Evolutionary conservation across 2,113 vertebrate genomes (phyloP).

Genomic region (Chitala chitala): DNA sequence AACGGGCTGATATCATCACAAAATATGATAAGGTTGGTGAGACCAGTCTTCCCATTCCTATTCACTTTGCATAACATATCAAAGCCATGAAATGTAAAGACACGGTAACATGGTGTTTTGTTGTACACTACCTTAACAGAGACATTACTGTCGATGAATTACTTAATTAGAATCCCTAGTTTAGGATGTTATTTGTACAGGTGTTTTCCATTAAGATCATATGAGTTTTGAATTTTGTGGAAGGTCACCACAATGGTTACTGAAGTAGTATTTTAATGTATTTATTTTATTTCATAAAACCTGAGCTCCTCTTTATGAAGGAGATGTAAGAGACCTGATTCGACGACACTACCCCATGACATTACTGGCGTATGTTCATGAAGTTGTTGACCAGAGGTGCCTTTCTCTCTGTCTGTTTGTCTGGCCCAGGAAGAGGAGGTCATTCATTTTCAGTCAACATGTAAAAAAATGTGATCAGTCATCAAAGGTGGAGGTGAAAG

Average conservation of each 20-base stretch:
- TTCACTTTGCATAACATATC: too few relatives aligned
- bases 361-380: not conserved
- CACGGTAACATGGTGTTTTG: not conserved
- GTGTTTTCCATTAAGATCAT: not conserved
- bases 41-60: not conserved
- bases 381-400: not conserved
- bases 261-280: not conserved
- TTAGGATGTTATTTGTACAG: not conserved
- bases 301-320: not conserved
- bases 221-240: too few relatives aligned
- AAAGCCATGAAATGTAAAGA: too few relatives aligned
- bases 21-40: conserved; percentile 82
- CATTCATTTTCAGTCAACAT: not conserved
- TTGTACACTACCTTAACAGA: too few relatives aligned
- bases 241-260: too few relatives aligned
- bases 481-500: not conserved
- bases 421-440: conserved; percentile 15
- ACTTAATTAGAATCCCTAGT: too few relatives aligned
- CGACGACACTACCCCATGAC: not conserved
- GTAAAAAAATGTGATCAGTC: not conserved
- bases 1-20: conserved; percentile 77
- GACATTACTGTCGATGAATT: too few relatives aligned
- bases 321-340: not conserved
- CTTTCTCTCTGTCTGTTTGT: not conserved
- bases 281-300: not conserved